Evolutionary conservation across 2,113 vertebrate genomes (phyloP).

Genomic region (Tupaia tana): DNA sequence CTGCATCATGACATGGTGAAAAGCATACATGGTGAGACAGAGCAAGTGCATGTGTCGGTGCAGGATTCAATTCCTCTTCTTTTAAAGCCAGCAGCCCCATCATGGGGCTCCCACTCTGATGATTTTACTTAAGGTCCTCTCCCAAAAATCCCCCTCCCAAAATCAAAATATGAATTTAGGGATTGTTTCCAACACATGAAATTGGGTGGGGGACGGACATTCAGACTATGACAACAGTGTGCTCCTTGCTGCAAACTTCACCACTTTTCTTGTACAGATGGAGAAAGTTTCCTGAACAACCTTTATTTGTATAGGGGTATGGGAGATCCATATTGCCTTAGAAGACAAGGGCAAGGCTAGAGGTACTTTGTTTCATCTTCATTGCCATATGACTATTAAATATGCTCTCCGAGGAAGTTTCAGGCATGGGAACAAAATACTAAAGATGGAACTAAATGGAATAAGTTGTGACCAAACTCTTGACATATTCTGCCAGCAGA

Average conservation of each 20-base stretch:
- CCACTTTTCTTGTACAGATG: background rate
- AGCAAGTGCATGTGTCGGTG: too few relatives aligned
- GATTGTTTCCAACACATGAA: too few relatives aligned
- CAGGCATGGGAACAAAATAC: background rate
- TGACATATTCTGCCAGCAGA: background rate
- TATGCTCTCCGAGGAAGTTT: background rate
- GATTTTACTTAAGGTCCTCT: too few relatives aligned
- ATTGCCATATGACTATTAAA: background rate
- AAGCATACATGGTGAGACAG: too few relatives aligned
- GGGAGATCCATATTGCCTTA: background rate
- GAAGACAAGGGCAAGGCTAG: background rate
- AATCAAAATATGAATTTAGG: too few relatives aligned
- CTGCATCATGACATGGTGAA: too few relatives aligned
- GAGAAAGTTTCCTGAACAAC: background rate
- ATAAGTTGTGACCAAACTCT: background rate
- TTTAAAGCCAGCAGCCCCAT: too few relatives aligned
- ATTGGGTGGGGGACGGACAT: too few relatives aligned
- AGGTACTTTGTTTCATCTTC: background rate
- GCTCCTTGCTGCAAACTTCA: background rate
- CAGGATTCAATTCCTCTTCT: too few relatives aligned
- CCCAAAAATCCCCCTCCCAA: too few relatives aligned
- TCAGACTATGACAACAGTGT: background rate
- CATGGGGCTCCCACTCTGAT: too few relatives aligned
- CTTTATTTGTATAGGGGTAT: background rate
- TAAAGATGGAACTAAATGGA: slow-evolving; percentile 14